Evolutionary conservation across 2,888 invertebrate species (phyloP), one percentile per base, ranked within the genome.

Genomic region (Coleophora flavipennella): DNA sequence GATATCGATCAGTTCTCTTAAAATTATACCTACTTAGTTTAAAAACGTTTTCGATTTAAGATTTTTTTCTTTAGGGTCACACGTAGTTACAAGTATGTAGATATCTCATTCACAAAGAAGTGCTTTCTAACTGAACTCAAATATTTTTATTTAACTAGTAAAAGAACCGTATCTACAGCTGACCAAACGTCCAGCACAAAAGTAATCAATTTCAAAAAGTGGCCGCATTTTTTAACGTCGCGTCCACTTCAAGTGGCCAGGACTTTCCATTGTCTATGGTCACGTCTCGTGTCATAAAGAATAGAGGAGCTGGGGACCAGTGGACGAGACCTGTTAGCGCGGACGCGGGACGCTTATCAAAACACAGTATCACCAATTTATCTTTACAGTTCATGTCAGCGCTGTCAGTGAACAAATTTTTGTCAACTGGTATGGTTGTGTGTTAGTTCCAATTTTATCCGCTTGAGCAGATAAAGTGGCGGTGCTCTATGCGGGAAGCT

Each of bases 221-320:
- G 38, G 41, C 51, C 48, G 48, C 48, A 47, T 51, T 51, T 49
- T 47, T 44, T 33, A 36, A n/a, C 31, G 10, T 38, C 38, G 10
- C 7, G 38, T 35, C 33, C 39, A 39, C 36, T 33, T 34, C 31
- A 35, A 35, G 39, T 43, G 38, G 34, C 37, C 40, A 41, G 36
- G 28, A 39, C 35, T 31, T 33, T 12, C 41, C 52, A 71, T 81
- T 81, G 78, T 81, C 68, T 67, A 48, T 67, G 74, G 79, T 83
- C 83, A 83, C 83, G 83, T 80, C 45, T 43, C 41, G 38, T 40
- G 13, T 42, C 32, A 13, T 43, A 41, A 41, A 37, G 20, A 20
- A 31, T 12, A 20, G 27, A 10, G 33, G n/a, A 25, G 27, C 20
- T 37, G 14, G 34, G 42, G 42, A 40, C 20, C 3, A 20, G 20